phyloP scores from a whole-genome alignment of 23 tunicate species.

The Ciona savignyi region DNA sequence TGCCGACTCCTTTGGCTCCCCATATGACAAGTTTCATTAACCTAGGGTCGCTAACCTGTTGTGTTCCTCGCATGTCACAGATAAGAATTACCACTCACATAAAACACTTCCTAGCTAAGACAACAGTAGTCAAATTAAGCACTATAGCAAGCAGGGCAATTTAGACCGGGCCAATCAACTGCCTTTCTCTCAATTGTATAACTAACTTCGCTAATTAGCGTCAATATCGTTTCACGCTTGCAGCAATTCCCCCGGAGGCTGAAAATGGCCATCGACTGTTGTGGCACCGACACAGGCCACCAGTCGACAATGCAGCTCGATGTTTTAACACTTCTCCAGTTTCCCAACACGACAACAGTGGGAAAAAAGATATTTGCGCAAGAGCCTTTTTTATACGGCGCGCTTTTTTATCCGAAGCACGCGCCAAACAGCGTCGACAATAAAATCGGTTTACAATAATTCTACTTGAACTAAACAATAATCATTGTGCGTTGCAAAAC shows the following conservation, averaged over 20 bases:
- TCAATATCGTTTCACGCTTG: background rate
- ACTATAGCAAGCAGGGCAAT: too few species aligned
- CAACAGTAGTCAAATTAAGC: background rate
- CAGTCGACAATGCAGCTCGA: background rate
- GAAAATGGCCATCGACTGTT: background rate
- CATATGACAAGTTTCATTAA: background rate
- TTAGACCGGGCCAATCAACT: too few species aligned
- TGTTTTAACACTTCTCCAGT: background rate
- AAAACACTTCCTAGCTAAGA: background rate
- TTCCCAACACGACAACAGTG: background rate
- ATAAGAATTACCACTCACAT: background rate
- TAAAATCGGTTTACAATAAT: too few species aligned
- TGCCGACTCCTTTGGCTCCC: background rate
- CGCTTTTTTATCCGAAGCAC: too few species aligned
- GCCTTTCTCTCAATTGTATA: too few species aligned
- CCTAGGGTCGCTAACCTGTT: background rate
- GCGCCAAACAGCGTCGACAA: too few species aligned
- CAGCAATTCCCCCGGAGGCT: background rate
- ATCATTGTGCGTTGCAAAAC: too few species aligned
- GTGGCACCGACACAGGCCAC: background rate
- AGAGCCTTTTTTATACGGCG: background rate
- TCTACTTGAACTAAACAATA: too few species aligned
- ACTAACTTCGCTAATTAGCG: background rate
- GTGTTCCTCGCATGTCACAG: background rate
- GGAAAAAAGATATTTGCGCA: background rate